These are phyloP conservation scores for Tinea pellionella DNA, from an alignment of 2,888 invertebrate species.

Conservation along the genomic window DNA sequence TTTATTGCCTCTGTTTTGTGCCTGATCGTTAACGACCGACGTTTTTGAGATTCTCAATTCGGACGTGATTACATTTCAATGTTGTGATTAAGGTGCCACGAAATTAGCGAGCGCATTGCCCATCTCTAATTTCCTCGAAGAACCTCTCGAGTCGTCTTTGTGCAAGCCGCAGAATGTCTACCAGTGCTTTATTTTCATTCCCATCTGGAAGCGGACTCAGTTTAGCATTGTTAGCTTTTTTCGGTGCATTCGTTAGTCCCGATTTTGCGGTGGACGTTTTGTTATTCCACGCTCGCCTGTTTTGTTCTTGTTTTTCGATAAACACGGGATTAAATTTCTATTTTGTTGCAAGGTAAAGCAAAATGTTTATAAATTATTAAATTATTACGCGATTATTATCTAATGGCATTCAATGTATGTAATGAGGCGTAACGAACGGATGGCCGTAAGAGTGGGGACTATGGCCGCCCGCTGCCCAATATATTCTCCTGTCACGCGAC, in stretches of 20 bases:
- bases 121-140: constrained; percentile 30
- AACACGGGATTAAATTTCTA: constrained; percentile 17
- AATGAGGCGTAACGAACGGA: constrained; percentile 6
- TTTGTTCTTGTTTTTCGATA: constrained; percentile 12
- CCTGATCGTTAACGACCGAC: constrained; percentile 4
- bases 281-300: constrained; percentile 11
- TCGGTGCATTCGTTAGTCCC: constrained; percentile 16
- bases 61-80: constrained; percentile 25
- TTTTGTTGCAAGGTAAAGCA: no score
- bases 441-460: not conserved
- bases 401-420: not conserved
- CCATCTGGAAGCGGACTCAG: constrained; percentile 24
- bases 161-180: constrained; percentile 9
- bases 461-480: not conserved
- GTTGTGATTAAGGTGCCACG: constrained; percentile 29
- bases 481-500: constrained; percentile 7
- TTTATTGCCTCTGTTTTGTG: constrained; percentile 7
- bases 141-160: constrained; percentile 27
- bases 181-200: constrained; percentile 41
- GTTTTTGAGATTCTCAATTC: constrained; percentile 26
- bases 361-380: no score
- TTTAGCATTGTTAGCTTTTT: constrained; percentile 26
- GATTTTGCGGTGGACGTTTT: constrained; percentile 13
- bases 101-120: constrained; percentile 26
- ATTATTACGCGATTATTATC: no score